These are phyloP conservation scores for Athrips mouffetella DNA, from an alignment of 2,888 invertebrate species.

Conservation along the genomic window DNA sequence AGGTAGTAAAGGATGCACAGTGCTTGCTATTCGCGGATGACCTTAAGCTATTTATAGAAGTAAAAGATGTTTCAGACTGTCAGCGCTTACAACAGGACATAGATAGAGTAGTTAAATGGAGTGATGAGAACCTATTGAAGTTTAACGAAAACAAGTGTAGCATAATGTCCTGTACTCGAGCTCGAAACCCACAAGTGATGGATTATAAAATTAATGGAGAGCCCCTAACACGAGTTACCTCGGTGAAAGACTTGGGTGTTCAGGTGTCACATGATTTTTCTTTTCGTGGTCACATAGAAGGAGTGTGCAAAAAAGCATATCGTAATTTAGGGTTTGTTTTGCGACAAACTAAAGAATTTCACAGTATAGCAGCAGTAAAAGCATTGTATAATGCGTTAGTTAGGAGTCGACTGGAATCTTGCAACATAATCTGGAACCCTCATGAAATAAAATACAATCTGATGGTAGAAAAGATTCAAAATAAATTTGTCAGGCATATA, in stretches of 20 bases:
- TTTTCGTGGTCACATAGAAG: background rate
- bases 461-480: too few species aligned
- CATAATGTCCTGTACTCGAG: background rate
- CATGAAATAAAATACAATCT: constrained; percentile 4
- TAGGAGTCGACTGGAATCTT: background rate
- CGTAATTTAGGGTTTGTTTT: constrained; percentile 9
- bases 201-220: background rate
- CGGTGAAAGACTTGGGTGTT: too few species aligned
- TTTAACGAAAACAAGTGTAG: constrained; percentile 10
- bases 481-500: too few species aligned
- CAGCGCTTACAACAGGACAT: constrained; percentile 9
- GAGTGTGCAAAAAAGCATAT: constrained; percentile 7
- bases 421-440: background rate
- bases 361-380: background rate
- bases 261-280: background rate
- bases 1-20: background rate
- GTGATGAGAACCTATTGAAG: constrained; percentile 2
- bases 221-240: too few species aligned
- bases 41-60: background rate
- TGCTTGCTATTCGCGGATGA: constrained; percentile 14
- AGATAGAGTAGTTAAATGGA: constrained; percentile 11
- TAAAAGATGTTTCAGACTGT: constrained; percentile 7
- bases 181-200: background rate
- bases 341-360: background rate
- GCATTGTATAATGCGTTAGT: background rate